Percentiles rank a stretch among this genome's conserved stretches.
Evolutionary conservation across 1,140 invertebrate species (phyloP).

Genomic region (Euborellia annulipes): DNA sequence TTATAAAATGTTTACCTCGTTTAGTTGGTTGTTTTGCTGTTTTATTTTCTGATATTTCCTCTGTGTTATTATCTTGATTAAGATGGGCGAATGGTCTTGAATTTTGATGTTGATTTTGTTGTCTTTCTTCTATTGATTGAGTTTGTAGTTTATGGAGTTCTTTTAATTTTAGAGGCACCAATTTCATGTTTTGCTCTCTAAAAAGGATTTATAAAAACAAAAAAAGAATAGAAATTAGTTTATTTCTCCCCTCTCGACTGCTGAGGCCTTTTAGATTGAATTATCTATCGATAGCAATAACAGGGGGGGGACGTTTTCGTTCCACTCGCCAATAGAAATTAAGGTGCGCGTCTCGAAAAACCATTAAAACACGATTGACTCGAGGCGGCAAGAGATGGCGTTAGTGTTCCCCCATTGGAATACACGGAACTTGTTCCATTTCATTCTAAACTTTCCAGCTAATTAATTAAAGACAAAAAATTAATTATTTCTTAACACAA

Average conservation of each 20-base stretch:
- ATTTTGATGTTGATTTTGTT: constrained; percentile 20
- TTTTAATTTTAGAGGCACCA: constrained; percentile 76
- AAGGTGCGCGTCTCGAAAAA: no score
- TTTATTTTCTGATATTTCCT: background rate
- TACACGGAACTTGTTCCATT: no score
- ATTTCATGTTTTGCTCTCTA: constrained; percentile 69
- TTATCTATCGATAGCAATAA: constrained; percentile 3
- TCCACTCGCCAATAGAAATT: background rate
- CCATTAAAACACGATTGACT: no score
- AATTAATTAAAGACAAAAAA: no score
- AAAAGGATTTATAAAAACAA: constrained; percentile 18
- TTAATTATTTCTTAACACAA: no score
- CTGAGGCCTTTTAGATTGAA: no score
- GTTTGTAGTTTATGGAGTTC: constrained; percentile 58
- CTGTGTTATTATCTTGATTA: constrained; percentile 15
- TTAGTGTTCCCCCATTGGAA: no score
- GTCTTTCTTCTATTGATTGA: constrained; percentile 28
- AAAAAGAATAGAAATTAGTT: background rate
- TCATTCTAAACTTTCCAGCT: no score
- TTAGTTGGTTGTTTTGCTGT: background rate
- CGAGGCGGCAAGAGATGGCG: no score
- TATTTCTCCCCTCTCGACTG: no score
- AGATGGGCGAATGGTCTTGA: constrained; percentile 43
- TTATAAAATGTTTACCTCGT: background rate
- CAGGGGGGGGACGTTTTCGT: background rate